Evolutionary conservation across 2,113 vertebrate species (phyloP).

Genomic region (Pelusios castaneus): DNA sequence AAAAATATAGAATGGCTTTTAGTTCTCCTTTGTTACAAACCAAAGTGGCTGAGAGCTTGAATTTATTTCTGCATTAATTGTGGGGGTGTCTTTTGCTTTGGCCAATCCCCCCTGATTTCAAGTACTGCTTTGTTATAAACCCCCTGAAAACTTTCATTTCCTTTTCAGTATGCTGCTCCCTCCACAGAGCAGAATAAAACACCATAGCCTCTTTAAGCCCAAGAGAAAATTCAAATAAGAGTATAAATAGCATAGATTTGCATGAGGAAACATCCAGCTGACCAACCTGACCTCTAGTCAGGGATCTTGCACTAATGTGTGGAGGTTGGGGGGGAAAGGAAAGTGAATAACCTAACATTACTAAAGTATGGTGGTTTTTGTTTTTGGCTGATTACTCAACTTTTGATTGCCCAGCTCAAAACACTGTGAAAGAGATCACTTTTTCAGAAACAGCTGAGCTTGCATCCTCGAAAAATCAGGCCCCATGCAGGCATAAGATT

Average conservation of each 20-base stretch:
- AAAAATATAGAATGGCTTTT: background rate
- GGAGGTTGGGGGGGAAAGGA: background rate
- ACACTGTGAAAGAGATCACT: background rate
- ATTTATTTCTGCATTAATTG: background rate
- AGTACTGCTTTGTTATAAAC: background rate
- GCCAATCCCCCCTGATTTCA: background rate
- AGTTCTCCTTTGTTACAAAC: background rate
- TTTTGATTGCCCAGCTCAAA: background rate
- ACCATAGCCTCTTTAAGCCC: background rate
- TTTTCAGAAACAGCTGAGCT: background rate
- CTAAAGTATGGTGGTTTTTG: background rate
- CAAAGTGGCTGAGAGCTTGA: background rate
- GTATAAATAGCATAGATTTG: conserved; percentile 34
- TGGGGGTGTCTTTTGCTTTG: background rate
- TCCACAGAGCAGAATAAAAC: background rate
- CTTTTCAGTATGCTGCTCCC: background rate
- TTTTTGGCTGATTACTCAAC: background rate
- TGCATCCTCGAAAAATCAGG: background rate
- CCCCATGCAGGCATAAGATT: background rate
- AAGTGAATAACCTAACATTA: background rate
- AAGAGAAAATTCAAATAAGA: conserved; percentile 47
- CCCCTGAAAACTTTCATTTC: background rate
- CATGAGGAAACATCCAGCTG: background rate
- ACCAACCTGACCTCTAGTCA: background rate
- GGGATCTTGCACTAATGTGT: background rate